phyloP scores from a whole-genome alignment of 2,888 invertebrate species.

The Melipona bicolor region DNA sequence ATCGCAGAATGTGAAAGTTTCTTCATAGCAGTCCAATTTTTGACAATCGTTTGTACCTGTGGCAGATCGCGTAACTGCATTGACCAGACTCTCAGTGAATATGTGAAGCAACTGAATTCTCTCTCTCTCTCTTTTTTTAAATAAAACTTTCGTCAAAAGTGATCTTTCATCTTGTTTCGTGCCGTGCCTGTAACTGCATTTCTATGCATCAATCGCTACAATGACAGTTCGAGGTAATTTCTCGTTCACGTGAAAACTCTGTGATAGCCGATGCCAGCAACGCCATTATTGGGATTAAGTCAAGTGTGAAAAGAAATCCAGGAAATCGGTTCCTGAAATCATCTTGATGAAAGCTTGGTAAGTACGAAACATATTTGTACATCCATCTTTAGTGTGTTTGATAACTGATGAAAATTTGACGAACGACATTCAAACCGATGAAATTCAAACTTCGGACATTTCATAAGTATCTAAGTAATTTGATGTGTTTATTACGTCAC shows the following conservation, averaged over 20 bases:
- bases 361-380: conserved; percentile 52
- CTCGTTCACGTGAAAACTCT: conserved; percentile 58
- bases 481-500: neutral
- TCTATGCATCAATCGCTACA: conserved; percentile 32
- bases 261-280: conserved; percentile 74
- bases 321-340: conserved; percentile 45
- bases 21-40: conserved; percentile 22
- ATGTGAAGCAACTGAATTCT: conserved; percentile 30
- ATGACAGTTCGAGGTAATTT: conserved; percentile 52
- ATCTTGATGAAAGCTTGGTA: conserved; percentile 65
- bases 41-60: conserved; percentile 67
- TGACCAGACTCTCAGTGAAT: conserved; percentile 24
- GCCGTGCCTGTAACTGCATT: conserved; percentile 32
- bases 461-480: neutral
- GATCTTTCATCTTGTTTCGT: conserved; percentile 32
- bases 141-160: conserved; percentile 33
- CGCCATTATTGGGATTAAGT: conserved; percentile 73
- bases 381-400: neutral
- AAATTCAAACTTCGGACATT: neutral
- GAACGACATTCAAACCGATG: neutral
- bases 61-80: conserved; percentile 21
- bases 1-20: conserved; percentile 23
- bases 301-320: conserved; percentile 50
- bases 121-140: conserved; percentile 2
- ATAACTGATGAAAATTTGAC: neutral